Percentiles rank a stretch among this genome's conserved stretches.
These are phyloP conservation scores for Oscheius sp. DNA, from an alignment of 2,888 invertebrate species.

Conservation along the genomic window DNA sequence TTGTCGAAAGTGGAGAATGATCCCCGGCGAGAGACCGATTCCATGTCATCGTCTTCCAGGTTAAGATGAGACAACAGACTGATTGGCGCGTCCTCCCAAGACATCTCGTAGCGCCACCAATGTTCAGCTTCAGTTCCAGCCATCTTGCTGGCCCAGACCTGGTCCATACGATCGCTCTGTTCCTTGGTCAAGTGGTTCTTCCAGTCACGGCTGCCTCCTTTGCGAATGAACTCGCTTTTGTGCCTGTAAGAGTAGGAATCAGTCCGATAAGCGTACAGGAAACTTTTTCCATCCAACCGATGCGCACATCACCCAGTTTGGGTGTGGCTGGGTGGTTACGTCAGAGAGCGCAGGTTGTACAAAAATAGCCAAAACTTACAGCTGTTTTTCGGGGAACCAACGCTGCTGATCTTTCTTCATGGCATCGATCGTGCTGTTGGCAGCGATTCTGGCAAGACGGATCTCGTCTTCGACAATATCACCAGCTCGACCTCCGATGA, in stretches of 20 bases:
- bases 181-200: conserved; percentile 69
- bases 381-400: conserved; percentile 67
- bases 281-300: conserved; percentile 13
- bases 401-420: conserved; percentile 71
- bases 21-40: conserved; percentile 38
- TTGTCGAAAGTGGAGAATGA: conserved; percentile 35
- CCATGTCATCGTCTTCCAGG: conserved; percentile 41
- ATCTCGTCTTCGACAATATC: conserved; percentile 57
- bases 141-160: conserved; percentile 45
- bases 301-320: conserved; percentile 4
- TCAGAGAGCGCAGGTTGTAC: conserved; percentile 3
- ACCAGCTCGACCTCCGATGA: conserved; percentile 65
- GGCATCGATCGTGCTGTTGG: conserved; percentile 64
- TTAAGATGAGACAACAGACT: conserved; percentile 38
- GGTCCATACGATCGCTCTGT: conserved; percentile 68
- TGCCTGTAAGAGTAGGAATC: conserved; percentile 47
- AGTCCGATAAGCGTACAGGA: background rate
- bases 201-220: conserved; percentile 71
- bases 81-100: conserved; percentile 63
- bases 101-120: conserved; percentile 64
- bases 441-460: conserved; percentile 57
- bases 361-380: conserved; percentile 40
- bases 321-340: conserved; percentile 23
- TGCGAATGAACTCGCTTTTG: conserved; percentile 69
- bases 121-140: conserved; percentile 51